These are phyloP conservation scores for Cichlasoma orientale DNA, from an alignment of 2,797 vertebrate genomes.

Conservation along the genomic window DNA sequence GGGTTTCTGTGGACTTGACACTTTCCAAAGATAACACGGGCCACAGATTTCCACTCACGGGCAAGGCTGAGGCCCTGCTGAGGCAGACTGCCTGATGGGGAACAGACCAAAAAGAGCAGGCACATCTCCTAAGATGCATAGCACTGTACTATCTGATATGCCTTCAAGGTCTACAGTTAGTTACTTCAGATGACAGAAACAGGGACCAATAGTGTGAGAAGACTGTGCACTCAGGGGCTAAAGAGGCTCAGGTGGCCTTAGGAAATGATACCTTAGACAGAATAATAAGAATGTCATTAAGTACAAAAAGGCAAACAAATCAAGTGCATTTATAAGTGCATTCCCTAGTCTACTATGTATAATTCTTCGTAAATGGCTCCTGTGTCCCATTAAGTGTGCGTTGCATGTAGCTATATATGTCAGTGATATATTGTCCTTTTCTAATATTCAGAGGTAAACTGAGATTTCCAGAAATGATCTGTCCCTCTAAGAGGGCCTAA, in stretches of 20 bases:
- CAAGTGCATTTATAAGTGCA: slow-evolving; percentile 18
- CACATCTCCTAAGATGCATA: slow-evolving; percentile 61
- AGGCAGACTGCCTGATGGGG: slow-evolving; percentile 76
- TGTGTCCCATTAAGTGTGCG: slow-evolving; percentile 26
- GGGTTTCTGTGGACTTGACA: slow-evolving; percentile 86
- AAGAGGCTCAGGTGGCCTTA: slow-evolving; percentile 17
- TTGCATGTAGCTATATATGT: slow-evolving; percentile 31
- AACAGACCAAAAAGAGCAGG: slow-evolving; percentile 73
- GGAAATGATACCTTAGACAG: slow-evolving; percentile 10
- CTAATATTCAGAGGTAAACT: slow-evolving; percentile 69
- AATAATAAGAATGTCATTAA: slow-evolving; percentile 42
- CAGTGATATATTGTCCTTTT: slow-evolving; percentile 59
- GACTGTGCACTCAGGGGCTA: neutral
- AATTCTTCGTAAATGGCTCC: slow-evolving; percentile 43
- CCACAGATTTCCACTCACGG: slow-evolving; percentile 79
- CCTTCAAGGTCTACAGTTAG: slow-evolving; percentile 55
- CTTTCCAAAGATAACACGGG: slow-evolving; percentile 90
- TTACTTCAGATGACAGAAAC: slow-evolving; percentile 46
- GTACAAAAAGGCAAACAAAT: slow-evolving; percentile 44
- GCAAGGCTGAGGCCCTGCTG: slow-evolving; percentile 77
- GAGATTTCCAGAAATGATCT: slow-evolving; percentile 75
- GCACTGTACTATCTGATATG: slow-evolving; percentile 50
- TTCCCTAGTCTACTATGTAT: slow-evolving; percentile 11
- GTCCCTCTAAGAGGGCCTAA: slow-evolving; percentile 60
- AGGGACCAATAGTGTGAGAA: slow-evolving; percentile 3